phyloP scores from a whole-genome alignment of 2,888 invertebrate species.

The Thalpophila matura region DNA sequence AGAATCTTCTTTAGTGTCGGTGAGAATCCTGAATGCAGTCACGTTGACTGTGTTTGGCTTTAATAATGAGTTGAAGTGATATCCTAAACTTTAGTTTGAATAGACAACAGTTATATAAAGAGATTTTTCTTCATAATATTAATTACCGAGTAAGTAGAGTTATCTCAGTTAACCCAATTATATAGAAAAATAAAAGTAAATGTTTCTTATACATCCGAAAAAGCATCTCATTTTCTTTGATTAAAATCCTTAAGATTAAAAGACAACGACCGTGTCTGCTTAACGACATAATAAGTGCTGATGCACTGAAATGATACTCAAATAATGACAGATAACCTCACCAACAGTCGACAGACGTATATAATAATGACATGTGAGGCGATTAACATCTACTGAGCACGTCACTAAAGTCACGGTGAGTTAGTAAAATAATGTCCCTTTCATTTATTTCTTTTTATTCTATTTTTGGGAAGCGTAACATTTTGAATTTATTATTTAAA shows the following conservation, averaged over 20 bases:
- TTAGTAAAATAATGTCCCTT: constrained; percentile 17
- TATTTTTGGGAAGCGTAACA: constrained; percentile 20
- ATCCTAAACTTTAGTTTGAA: background rate
- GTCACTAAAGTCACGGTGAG: background rate
- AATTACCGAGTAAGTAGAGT: no score
- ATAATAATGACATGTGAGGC: constrained; percentile 29
- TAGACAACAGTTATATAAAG: no score
- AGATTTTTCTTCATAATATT: no score
- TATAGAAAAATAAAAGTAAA: no score
- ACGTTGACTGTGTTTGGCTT: no score
- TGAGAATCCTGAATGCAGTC: no score
- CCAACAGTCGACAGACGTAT: constrained; percentile 30
- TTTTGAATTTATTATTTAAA: constrained; percentile 8
- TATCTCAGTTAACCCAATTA: no score
- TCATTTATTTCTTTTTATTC: background rate
- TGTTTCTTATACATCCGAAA: no score
- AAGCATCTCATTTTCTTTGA: background rate
- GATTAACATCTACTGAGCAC: constrained; percentile 34
- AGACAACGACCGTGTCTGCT: background rate
- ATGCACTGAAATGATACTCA: constrained; percentile 31
- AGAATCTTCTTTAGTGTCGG: background rate
- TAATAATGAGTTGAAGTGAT: background rate
- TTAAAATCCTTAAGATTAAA: constrained; percentile 2
- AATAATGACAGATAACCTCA: constrained; percentile 25
- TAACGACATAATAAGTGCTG: constrained; percentile 48